Evolutionary conservation across 2,113 vertebrate genomes (phyloP).

Genomic region (Lucifuga dentata): DNA sequence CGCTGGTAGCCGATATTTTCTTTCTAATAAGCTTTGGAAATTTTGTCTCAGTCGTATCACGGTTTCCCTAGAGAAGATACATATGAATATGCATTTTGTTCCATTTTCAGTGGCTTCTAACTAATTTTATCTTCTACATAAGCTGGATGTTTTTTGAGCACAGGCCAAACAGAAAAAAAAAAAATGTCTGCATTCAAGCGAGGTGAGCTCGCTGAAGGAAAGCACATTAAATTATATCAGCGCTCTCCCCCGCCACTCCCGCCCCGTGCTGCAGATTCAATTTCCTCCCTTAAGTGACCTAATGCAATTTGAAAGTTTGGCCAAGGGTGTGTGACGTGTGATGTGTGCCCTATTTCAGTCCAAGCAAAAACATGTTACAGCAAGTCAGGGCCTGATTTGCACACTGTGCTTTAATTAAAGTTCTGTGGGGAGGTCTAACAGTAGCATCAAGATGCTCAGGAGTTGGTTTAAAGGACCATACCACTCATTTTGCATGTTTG

Average conservation of each 20-base stretch:
- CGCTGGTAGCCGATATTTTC: background rate
- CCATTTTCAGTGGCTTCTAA: background rate
- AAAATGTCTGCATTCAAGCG: too few species aligned
- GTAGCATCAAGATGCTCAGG: too few species aligned
- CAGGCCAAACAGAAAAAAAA: background rate
- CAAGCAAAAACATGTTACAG: slow-evolving; percentile 41
- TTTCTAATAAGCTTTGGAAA: background rate
- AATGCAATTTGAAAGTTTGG: slow-evolving; percentile 26
- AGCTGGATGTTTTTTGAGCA: background rate
- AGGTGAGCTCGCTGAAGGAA: background rate
- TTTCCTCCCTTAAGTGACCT: slow-evolving; percentile 37
- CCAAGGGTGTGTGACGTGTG: slow-evolving; percentile 21
- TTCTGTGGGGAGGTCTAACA: too few species aligned
- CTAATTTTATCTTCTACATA: too few species aligned
- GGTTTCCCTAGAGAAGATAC: background rate
- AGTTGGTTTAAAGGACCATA: too few species aligned
- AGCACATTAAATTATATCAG: slow-evolving; percentile 23
- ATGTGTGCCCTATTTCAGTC: slow-evolving; percentile 30
- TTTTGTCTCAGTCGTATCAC: background rate
- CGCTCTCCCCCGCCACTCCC: too few species aligned
- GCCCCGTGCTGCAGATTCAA: background rate
- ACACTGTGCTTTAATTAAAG: slow-evolving; percentile 30
- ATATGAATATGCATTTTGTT: background rate
- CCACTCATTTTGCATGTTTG: too few species aligned
- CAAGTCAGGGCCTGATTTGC: slow-evolving; percentile 4